Evolutionary conservation across 64 coral and sea anemone genomes (phyloP).

Genomic region (Pocillopora damicornis): DNA sequence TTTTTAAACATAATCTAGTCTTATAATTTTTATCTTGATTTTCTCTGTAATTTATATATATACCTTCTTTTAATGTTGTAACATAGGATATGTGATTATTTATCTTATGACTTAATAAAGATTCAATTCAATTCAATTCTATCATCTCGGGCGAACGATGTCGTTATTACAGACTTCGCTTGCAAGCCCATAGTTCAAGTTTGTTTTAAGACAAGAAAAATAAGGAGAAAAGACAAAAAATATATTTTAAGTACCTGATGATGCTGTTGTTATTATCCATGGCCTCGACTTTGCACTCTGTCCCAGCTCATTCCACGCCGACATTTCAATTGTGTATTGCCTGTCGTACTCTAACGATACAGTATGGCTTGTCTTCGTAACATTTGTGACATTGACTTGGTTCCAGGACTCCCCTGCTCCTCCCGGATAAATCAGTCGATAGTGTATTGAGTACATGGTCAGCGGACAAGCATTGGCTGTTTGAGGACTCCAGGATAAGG

Average conservation of each 20-base stretch:
- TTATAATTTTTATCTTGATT: too few relatives aligned
- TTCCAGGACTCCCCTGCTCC: neutral
- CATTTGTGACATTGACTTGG: neutral
- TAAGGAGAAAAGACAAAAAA: too few relatives aligned
- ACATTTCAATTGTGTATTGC: constrained; percentile 4
- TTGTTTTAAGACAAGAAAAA: neutral
- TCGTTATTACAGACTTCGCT: too few relatives aligned
- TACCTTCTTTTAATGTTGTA: too few relatives aligned
- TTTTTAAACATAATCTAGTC: too few relatives aligned
- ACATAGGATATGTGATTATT: too few relatives aligned
- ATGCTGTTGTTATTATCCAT: neutral
- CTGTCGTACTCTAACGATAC: neutral
- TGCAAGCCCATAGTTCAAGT: neutral
- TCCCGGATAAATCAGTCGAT: neutral
- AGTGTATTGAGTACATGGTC: constrained; percentile 12
- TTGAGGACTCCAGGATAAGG: neutral
- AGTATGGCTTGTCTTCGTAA: neutral
- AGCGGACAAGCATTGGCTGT: neutral
- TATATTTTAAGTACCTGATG: neutral
- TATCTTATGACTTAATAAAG: too few relatives aligned
- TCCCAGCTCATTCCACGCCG: constrained; percentile 23
- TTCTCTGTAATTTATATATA: too few relatives aligned
- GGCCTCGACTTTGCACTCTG: neutral
- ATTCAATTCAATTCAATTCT: too few relatives aligned
- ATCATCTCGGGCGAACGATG: too few relatives aligned